These are phyloP conservation scores for Urechis unicinctus DNA, from an alignment of 2,888 invertebrate species.

Conservation along the genomic window DNA sequence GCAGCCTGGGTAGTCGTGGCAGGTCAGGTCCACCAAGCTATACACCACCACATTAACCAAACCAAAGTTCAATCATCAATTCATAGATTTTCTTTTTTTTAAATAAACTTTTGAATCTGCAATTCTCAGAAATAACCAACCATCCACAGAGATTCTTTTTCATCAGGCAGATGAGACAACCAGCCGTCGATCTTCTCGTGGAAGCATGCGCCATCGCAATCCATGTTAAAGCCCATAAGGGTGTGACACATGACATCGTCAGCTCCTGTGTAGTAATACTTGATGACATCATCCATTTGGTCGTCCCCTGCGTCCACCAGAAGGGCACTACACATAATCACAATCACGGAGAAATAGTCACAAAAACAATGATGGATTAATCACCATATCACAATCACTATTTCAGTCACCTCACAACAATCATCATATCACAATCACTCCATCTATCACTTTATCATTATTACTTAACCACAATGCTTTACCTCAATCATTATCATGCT, in stretches of 20 bases:
- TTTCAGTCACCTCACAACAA: too few relatives aligned
- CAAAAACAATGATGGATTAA: too few relatives aligned
- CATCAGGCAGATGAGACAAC: slow-evolving; percentile 28
- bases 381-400: too few relatives aligned
- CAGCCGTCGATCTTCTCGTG: slow-evolving; percentile 30
- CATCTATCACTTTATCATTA: too few relatives aligned
- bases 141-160: slow-evolving; percentile 41
- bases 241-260: slow-evolving; percentile 33
- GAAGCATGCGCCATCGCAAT: slow-evolving; percentile 30
- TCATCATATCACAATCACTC: too few relatives aligned
- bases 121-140: slow-evolving; percentile 22
- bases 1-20: slow-evolving; percentile 53
- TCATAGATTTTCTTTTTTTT: too few relatives aligned
- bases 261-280: slow-evolving; percentile 34
- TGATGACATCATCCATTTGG: slow-evolving; percentile 15
- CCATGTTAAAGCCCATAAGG: slow-evolving; percentile 20
- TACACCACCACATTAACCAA: not conserved
- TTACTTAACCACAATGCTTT: too few relatives aligned
- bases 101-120: not conserved
- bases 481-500: too few relatives aligned
- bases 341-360: too few relatives aligned
- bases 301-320: slow-evolving; percentile 25
- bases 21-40: slow-evolving; percentile 40
- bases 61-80: too few relatives aligned
- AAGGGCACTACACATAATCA: slow-evolving; percentile 24